These are phyloP conservation scores for Romanogobio albipinnatus DNA, from an alignment of 2,113 vertebrate species.

Conservation along the genomic window DNA sequence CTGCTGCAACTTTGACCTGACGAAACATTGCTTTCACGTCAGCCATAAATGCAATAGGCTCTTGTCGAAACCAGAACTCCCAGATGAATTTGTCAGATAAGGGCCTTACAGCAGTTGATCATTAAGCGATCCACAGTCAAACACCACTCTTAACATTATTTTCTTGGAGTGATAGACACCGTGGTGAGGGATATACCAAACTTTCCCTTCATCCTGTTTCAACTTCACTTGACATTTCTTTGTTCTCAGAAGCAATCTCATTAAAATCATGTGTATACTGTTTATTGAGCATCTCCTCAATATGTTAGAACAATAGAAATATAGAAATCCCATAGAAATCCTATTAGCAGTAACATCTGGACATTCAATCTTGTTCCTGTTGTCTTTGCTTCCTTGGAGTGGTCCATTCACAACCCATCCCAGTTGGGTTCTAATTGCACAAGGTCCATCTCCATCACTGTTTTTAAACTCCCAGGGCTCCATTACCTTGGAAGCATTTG, in stretches of 20 bases:
- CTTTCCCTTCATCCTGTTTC: neutral
- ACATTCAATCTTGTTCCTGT: neutral
- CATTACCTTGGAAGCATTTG: constrained; percentile 8
- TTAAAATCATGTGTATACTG: too few relatives aligned
- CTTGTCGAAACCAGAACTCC: constrained; percentile 41
- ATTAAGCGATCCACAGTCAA: constrained; percentile 31
- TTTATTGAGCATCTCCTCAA: too few relatives aligned
- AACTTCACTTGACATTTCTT: too few relatives aligned
- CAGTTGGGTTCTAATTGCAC: neutral
- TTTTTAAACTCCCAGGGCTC: constrained; percentile 20
- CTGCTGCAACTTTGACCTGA: too few relatives aligned
- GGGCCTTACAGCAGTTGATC: constrained; percentile 25
- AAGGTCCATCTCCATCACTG: neutral
- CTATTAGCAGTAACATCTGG: constrained; percentile 1
- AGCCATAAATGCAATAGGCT: constrained; percentile 40
- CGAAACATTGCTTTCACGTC: constrained; percentile 50
- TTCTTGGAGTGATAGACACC: constrained; percentile 20
- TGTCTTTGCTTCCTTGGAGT: neutral
- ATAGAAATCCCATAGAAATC: too few relatives aligned
- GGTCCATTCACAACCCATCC: constrained; percentile 9
- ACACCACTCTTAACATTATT: constrained; percentile 16
- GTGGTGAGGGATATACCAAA: too few relatives aligned
- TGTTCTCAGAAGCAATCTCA: too few relatives aligned
- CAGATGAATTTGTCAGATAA: constrained; percentile 13
- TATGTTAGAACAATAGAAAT: too few relatives aligned